Base-by-base conservation (phyloP, 2,888 invertebrate species). In the Rambutsinella grinnellia region DNA sequence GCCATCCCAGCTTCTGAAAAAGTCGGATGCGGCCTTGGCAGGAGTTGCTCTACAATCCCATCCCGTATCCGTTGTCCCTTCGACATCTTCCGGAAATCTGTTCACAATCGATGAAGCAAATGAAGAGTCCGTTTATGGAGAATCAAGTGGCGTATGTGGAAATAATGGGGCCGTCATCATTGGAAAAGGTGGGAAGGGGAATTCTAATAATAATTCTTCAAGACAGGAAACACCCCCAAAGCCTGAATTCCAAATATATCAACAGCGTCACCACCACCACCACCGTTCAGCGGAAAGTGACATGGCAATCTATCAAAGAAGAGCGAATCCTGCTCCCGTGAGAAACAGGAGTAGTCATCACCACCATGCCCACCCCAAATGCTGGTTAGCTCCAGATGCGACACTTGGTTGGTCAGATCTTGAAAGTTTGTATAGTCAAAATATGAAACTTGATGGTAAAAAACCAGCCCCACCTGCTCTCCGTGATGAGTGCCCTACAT, bases 401-500 rank as follows among this genome's bases (percentile, higher is more conserved):
- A 81, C 79, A 15, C 62, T 82, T 72, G 83, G 83, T 2, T 83
- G 83, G 83, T 79, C 79, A 27, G 83, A 83, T 51, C 56, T 83
- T 51, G 83, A 83, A 74, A 80, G 80, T 27, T 36, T 83, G 15
- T 83, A 82, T 65, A 82, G 82, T 6, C 79, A 82, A 57, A 83
- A 83, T 67, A 65, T 81, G 67, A 83, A 82, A 60, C 53, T 74
- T 46, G 80, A 65, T n/a, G 53, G 58, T 13, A 54, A 72, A 58
- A 36, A 47, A 15, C 75, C 78, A 36, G 62, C 63, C 36, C 81
- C 81, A 8, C 24, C 76, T 2, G 70, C 63, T 28, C 65, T 83
- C 0, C 63, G 79, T 27, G 82, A 80, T 24, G 83, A 83, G 49
- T 83, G 83, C 65, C 80, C 78, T 72, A 82, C 82, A 13, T 83